These are phyloP conservation scores for Macrophya annulata DNA, from an alignment of 2,888 invertebrate species.

Conservation along the genomic window DNA sequence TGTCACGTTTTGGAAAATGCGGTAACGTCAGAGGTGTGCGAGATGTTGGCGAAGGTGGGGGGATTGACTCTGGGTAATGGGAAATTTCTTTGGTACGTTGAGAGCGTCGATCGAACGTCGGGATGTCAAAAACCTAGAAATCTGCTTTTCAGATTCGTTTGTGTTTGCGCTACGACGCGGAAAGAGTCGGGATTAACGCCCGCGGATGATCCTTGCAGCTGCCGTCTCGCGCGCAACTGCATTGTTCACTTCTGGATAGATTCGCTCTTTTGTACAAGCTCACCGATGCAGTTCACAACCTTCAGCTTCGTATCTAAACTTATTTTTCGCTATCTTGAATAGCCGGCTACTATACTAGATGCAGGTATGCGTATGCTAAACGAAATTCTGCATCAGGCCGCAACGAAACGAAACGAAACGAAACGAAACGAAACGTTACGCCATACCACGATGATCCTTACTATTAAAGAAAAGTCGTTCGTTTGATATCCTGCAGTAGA, in stretches of 20 bases:
- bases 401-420: slow-evolving; percentile 30
- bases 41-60: not conserved
- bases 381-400: slow-evolving; percentile 6
- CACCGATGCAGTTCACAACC: slow-evolving; percentile 38
- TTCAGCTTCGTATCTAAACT: slow-evolving; percentile 11
- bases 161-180: slow-evolving; percentile 43
- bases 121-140: slow-evolving; percentile 46
- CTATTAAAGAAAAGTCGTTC: slow-evolving; percentile 54
- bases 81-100: slow-evolving; percentile 9
- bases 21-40: not conserved
- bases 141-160: slow-evolving; percentile 49
- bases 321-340: slow-evolving; percentile 19
- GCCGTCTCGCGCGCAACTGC: slow-evolving; percentile 47
- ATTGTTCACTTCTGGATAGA: slow-evolving; percentile 43
- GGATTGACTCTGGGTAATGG: slow-evolving; percentile 49
- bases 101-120: slow-evolving; percentile 44
- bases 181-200: slow-evolving; percentile 50
- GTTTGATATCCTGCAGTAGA: slow-evolving; percentile 45
- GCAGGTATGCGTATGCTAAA: slow-evolving; percentile 6
- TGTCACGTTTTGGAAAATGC: slow-evolving; percentile 51
- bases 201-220: slow-evolving; percentile 53
- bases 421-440: slow-evolving; percentile 26
- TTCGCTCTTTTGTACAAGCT: slow-evolving; percentile 46
- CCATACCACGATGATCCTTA: slow-evolving; percentile 32
- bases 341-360: not conserved